Conservation (phyloP, 2,888 invertebrate species). For the Pristionchus japonicus region DNA sequence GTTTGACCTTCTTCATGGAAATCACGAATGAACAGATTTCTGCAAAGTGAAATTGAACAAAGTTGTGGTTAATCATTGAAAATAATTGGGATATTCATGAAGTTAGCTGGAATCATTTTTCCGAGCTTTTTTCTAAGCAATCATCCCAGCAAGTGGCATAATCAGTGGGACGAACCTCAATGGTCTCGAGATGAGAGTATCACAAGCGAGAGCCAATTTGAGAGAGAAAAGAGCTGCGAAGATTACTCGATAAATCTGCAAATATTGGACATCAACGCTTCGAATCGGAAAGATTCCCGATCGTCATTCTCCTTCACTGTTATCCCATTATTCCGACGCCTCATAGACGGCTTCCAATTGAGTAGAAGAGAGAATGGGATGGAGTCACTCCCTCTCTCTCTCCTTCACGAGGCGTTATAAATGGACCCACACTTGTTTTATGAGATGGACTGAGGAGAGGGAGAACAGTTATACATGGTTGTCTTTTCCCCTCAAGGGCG, state of each 20-base stretch:
- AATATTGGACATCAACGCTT: too few relatives aligned
- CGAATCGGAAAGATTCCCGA: background rate
- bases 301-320: background rate
- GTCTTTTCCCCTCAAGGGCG: background rate
- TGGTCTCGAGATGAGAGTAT: slow-evolving; percentile 67
- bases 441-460: background rate
- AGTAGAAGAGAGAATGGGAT: slow-evolving; percentile 6
- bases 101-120: too few relatives aligned
- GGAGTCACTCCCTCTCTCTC: background rate
- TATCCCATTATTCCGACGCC: background rate
- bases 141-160: too few relatives aligned
- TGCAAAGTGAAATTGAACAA: background rate
- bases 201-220: slow-evolving; percentile 63
- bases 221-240: slow-evolving; percentile 64
- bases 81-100: too few relatives aligned
- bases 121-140: too few relatives aligned
- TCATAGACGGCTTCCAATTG: background rate
- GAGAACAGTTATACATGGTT: background rate
- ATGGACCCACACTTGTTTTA: slow-evolving; percentile 9
- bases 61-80: background rate
- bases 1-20: background rate
- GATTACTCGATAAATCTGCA: slow-evolving; percentile 68
- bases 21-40: slow-evolving; percentile 8
- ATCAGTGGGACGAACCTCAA: too few relatives aligned
- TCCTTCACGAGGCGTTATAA: background rate